Base-by-base conservation (phyloP, 2,113 vertebrate species). In the Pteruthius melanotis region DNA sequence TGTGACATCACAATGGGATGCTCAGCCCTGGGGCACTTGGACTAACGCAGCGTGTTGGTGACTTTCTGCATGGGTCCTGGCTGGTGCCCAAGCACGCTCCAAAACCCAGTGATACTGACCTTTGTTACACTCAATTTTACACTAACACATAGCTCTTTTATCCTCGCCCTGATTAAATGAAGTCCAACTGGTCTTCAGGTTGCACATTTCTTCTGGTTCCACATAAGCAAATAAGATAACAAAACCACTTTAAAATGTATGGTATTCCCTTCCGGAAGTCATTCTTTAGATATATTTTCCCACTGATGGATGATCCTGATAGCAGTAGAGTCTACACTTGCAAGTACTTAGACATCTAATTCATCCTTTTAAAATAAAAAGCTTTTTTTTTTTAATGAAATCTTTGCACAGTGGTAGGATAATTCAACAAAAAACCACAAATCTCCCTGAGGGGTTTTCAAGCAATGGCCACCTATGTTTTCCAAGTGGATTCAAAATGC, bases 11-110 rank as follows among this genome's bases (percentile, higher is more conserved):
- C 17, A 77, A 28, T 23, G 15, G 21, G 11, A 54, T 22, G 17
- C 40, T 15, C 49, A 37, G 52, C 10, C 44, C 56, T 63, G 31
- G 22, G 15, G 42, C 42, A 63, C 28, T 27, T 17, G 31, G 23
- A 63, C 21, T 18, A 37, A 37, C 6, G 28, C 1, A 28, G 28
- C 39, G 26, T 28, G 28, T 21, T 27, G 23, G 23, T 6, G 7
- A 74, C 7, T 7, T 44, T 66, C 53, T 23, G 3, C 45, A 13
- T 45, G n/a, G 14, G 13, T 52, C 28, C 28, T 52, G 19, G n/a
- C 13, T 60, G 9, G 28, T 3, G 11, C 12, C 28, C 2, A 2
- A 45, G n/a, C 13, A 28, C 0, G 0, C 7, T 39, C 13, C 53
- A 82, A 60, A 82, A 33, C 16, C 33, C 28, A 39, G 13, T 21